phyloP scores from a whole-genome alignment of 2,797 vertebrate genomes.

The Melanogrammus aeglefinus region DNA sequence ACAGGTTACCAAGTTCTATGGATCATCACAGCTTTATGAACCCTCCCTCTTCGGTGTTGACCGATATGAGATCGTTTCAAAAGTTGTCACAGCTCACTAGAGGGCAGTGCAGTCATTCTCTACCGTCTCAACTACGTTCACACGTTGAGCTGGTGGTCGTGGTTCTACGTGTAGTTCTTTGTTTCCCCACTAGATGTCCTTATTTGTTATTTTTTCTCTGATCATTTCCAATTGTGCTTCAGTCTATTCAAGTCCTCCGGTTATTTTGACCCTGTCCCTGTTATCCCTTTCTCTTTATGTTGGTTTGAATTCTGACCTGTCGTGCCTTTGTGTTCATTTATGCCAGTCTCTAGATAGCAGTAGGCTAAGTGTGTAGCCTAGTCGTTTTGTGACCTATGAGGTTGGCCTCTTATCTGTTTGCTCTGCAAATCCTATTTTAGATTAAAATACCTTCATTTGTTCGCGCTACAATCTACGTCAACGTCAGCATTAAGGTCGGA shows the following conservation, averaged over 20 bases:
- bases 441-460: neutral
- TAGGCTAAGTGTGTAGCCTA: neutral
- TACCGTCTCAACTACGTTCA: neutral
- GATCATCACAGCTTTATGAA: conserved; percentile 10
- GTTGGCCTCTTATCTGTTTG: neutral
- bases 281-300: neutral
- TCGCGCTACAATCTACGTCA: neutral
- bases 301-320: neutral
- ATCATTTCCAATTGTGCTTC: neutral
- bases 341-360: neutral
- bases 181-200: conserved; percentile 11
- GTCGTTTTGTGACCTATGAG: neutral
- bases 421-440: neutral
- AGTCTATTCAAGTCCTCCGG: neutral
- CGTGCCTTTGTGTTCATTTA: neutral
- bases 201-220: neutral
- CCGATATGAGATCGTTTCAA: neutral
- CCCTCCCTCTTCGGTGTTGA: no score
- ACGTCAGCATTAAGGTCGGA: neutral
- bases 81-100: conserved; percentile 35
- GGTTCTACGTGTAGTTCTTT: neutral
- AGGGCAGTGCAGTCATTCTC: conserved; percentile 34
- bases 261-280: neutral
- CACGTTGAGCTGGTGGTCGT: neutral
- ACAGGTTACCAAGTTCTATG: conserved; percentile 20